Evolutionary conservation across 2,113 vertebrate species (phyloP).

Genomic region (Archocentrus centrarchus): DNA sequence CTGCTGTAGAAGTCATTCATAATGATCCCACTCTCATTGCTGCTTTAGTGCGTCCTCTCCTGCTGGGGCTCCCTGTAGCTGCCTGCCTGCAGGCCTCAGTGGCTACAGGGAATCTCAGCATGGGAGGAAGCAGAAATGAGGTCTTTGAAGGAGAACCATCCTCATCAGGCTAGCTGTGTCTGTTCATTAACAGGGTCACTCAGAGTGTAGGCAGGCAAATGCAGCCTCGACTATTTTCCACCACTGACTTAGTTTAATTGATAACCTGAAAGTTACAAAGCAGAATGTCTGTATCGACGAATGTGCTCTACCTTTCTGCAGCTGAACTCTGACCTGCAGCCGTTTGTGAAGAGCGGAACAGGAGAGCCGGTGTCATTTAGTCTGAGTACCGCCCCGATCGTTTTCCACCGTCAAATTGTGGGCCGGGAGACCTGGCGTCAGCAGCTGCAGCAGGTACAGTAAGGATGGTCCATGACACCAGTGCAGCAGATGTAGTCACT

Average conservation of each 20-base stretch:
- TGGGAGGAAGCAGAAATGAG: slow-evolving; percentile 41
- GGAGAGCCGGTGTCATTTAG: slow-evolving; percentile 83
- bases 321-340: slow-evolving; percentile 95
- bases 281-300: neutral
- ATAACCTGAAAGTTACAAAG: slow-evolving; percentile 2
- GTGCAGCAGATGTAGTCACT: neutral
- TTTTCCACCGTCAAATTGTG: slow-evolving; percentile 91
- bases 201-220: slow-evolving; percentile 8
- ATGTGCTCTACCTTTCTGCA: slow-evolving; percentile 70
- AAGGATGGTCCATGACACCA: neutral
- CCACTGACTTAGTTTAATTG: slow-evolving; percentile 11
- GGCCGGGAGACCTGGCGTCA: slow-evolving; percentile 90
- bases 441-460: slow-evolving; percentile 89
- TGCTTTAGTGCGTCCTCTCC: slow-evolving; percentile 32
- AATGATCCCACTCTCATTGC: slow-evolving; percentile 23
- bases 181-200: slow-evolving; percentile 53
- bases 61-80: slow-evolving; percentile 58
- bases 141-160: slow-evolving; percentile 54
- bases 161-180: slow-evolving; percentile 40
- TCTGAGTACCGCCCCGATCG: slow-evolving; percentile 89
- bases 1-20: slow-evolving; percentile 11
- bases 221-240: neutral
- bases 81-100: slow-evolving; percentile 43
- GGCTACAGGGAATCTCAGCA: slow-evolving; percentile 58
- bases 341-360: slow-evolving; percentile 87